Percentiles rank a stretch among this genome's conserved stretches.
These are phyloP conservation scores for Serrognathus titanus DNA, from an alignment of 2,888 invertebrate species.

Conservation along the genomic window DNA sequence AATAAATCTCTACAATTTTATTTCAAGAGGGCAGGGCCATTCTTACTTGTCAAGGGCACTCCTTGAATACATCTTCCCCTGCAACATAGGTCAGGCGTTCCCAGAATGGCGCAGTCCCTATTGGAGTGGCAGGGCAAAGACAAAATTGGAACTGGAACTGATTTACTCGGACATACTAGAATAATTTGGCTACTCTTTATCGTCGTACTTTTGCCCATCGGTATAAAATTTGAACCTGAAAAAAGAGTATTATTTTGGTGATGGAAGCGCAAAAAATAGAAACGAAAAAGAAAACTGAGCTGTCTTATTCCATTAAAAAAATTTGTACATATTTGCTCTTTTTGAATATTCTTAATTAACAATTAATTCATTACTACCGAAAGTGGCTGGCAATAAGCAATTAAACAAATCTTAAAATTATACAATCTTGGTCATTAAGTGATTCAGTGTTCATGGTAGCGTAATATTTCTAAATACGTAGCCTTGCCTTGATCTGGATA, in stretches of 20 bases:
- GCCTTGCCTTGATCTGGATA: constrained; percentile 11
- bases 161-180: constrained; percentile 15
- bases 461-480: constrained; percentile 1
- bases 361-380: too few relatives aligned
- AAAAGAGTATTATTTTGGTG: too few relatives aligned
- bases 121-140: constrained; percentile 51
- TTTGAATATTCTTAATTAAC: too few relatives aligned
- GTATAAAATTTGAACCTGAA: too few relatives aligned
- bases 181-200: neutral
- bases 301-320: too few relatives aligned
- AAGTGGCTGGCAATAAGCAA: too few relatives aligned
- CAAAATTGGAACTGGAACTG: constrained; percentile 13
- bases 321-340: too few relatives aligned
- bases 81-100: constrained; percentile 28
- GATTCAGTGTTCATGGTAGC: too few relatives aligned
- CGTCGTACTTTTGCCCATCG: constrained; percentile 4
- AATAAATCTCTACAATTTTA: neutral
- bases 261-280: too few relatives aligned
- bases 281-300: too few relatives aligned
- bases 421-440: too few relatives aligned
- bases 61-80: constrained; percentile 16
- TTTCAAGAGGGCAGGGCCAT: neutral
- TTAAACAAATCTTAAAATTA: too few relatives aligned
- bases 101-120: constrained; percentile 54
- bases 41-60: constrained; percentile 15